Conservation (phyloP, 2,113 vertebrate genomes). For the Chaetorhynchus papuensis region DNA sequence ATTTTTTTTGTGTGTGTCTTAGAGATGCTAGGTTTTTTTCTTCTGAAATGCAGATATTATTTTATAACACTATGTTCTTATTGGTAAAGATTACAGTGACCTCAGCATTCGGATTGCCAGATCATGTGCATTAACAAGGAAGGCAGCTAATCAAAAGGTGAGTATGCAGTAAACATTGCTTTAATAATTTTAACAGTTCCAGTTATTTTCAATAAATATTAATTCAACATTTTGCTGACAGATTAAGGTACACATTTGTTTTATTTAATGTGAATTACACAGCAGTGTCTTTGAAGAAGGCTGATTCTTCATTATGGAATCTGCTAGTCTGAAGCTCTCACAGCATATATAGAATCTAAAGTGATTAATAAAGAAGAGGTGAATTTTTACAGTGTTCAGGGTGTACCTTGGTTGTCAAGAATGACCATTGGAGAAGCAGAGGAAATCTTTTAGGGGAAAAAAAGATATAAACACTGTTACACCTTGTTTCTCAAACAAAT, state of each 20-base stretch:
- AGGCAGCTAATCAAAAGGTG: neutral
- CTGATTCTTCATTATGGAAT: neutral
- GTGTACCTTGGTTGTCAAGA: neutral
- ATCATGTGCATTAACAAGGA: slow-evolving; percentile 70
- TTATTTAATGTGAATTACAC: neutral
- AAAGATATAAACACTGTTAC: neutral
- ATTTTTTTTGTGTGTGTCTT: neutral
- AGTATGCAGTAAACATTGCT: neutral
- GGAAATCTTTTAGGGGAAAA: neutral
- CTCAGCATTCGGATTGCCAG: slow-evolving; percentile 76
- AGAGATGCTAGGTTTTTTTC: neutral
- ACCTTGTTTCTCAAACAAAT: neutral
- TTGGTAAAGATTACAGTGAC: slow-evolving; percentile 62
- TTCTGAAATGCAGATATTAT: neutral
- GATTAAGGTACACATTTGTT: neutral
- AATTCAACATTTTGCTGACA: neutral
- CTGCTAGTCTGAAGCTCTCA: neutral
- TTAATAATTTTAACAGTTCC: neutral
- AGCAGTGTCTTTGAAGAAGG: neutral
- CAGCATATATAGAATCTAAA: neutral
- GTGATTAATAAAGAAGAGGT: neutral
- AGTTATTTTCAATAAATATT: neutral
- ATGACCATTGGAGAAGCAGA: neutral
- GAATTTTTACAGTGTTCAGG: neutral
- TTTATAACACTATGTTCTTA: neutral